Percentiles rank a stretch among this genome's conserved stretches.
phyloP scores from a whole-genome alignment of 2,888 invertebrate genomes.

The Thysanoteuthis rhombus region DNA sequence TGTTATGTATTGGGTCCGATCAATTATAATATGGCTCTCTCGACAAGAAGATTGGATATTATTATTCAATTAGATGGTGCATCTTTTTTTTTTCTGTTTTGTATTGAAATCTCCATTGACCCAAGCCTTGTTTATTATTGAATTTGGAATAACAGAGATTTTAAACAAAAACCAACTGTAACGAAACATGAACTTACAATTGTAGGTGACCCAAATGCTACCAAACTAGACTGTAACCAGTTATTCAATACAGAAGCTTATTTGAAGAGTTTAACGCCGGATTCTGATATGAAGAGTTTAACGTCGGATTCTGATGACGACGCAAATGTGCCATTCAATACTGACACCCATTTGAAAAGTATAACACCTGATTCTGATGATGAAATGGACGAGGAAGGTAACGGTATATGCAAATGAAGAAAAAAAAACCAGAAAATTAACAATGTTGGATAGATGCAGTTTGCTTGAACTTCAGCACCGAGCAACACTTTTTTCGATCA shows the following conservation, averaged over 20 bases:
- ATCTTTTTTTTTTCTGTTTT: no score
- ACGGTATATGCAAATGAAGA: neutral
- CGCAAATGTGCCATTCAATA: neutral
- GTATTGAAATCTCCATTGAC: no score
- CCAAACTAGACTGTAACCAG: neutral
- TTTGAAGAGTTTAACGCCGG: neutral
- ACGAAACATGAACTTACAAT: neutral
- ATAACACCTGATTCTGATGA: neutral
- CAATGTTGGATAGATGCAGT: neutral
- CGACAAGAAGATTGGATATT: no score
- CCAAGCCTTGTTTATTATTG: no score
- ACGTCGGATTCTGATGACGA: neutral
- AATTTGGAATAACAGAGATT: no score
- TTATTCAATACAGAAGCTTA: neutral
- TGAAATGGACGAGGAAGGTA: neutral
- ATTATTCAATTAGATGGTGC: no score
- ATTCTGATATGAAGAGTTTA: neutral
- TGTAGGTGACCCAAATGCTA: neutral
- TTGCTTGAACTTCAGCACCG: neutral
- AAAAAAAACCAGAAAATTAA: no score
- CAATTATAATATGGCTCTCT: no score
- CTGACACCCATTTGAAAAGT: neutral
- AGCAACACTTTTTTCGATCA: neutral
- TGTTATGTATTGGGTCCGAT: no score
- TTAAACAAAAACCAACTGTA: no score